Conservation (phyloP, 1,140 invertebrate genomes). For the Neuroterus valhalla region DNA sequence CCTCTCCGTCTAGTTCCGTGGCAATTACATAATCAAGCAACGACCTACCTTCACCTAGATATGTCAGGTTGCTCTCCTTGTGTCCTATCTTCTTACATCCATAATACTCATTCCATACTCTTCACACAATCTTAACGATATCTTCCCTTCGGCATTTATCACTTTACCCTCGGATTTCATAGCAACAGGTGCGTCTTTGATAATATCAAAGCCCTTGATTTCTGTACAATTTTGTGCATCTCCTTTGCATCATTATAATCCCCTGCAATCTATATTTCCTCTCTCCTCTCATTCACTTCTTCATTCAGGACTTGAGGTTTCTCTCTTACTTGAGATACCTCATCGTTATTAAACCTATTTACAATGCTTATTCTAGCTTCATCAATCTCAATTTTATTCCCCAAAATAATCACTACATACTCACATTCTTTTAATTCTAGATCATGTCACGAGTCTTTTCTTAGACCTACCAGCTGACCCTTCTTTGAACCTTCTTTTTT, state of each 20-base stretch:
- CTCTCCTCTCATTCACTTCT: background rate
- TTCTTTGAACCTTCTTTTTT: slow-evolving; percentile 33
- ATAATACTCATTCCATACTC: background rate
- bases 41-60: slow-evolving; percentile 25
- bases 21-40: slow-evolving; percentile 35
- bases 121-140: slow-evolving; percentile 36
- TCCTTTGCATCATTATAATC: slow-evolving; percentile 44
- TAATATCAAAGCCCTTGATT: background rate
- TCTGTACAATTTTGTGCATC: slow-evolving; percentile 7
- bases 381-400: background rate
- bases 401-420: background rate
- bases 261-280: slow-evolving; percentile 29
- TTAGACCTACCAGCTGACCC: slow-evolving; percentile 30
- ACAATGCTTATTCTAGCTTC: background rate
- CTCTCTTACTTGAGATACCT: background rate
- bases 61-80: slow-evolving; percentile 36
- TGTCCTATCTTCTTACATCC: slow-evolving; percentile 42
- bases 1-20: background rate
- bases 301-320: background rate
- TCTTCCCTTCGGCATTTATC: slow-evolving; percentile 39
- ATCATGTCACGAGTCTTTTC: background rate
- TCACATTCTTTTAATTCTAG: slow-evolving; percentile 21
- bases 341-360: background rate
- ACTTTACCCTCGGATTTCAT: slow-evolving; percentile 37
- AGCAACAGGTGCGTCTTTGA: background rate